Evolutionary conservation across 1,140 invertebrate species (phyloP).

Genomic region (Stenopsyche tienmushanensis): DNA sequence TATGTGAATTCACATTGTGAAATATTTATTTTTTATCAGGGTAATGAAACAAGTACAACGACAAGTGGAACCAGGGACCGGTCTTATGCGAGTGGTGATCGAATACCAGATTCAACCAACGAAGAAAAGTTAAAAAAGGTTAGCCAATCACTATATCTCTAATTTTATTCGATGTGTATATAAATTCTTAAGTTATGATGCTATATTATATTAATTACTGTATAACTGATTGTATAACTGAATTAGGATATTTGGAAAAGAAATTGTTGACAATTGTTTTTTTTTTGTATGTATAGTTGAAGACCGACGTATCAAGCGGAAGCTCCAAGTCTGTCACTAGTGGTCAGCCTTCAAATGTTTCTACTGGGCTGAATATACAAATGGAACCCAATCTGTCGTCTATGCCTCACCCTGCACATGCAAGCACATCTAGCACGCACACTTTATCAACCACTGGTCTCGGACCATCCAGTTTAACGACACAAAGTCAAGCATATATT

Average conservation of each 20-base stretch:
- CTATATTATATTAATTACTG: neutral
- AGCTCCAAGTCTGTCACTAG: neutral
- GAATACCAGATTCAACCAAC: conserved; percentile 22
- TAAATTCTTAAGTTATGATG: too few species aligned
- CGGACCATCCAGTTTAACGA: neutral
- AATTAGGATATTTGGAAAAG: neutral
- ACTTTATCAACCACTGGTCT: neutral
- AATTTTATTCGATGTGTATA: neutral
- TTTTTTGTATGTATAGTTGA: neutral
- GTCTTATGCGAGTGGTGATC: neutral
- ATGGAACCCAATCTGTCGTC: conserved; percentile 29
- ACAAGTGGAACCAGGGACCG: conserved; percentile 7
- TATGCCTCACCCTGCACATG: neutral
- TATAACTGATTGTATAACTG: neutral
- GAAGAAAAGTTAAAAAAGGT: conserved; percentile 24
- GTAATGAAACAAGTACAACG: neutral
- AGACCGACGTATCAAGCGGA: neutral
- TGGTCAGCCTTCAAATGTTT: neutral
- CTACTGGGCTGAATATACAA: conserved; percentile 27
- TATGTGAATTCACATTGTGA: too few species aligned
- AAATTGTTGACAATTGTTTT: neutral
- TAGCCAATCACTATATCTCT: neutral
- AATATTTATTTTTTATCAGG: conserved; percentile 2
- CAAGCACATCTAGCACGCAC: neutral
- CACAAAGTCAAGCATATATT: conserved; percentile 6